Evolutionary conservation across 2,113 vertebrate species (phyloP), one percentile per base, ranked within the genome.

Genomic region (Paracanthobrama guichenoti): DNA sequence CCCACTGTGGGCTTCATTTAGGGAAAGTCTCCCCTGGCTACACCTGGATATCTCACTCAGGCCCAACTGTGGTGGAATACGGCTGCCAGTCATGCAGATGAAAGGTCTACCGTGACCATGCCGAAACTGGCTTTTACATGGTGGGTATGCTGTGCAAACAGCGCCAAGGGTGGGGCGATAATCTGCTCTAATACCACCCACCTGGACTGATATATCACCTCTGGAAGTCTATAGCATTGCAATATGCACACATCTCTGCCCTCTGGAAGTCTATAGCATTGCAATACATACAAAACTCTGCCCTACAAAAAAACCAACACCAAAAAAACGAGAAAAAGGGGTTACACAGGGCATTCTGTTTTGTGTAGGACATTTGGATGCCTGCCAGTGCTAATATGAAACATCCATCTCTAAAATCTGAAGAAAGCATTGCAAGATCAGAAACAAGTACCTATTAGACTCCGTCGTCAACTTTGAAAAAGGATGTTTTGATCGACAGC

Each of bases 101-200:
- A 85, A 86, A 84, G 9, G 72, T 81, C 35, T n/a, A 64, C 73
- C 18, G 16, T 77, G 85, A 83, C 88, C 81, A 28, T 55, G 57
- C 82, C 60, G 22, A 88, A 88, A 84, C 78, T 42, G 48, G 84
- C 84, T 87, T 86, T 84, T 84, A 82, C 44, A 60, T 39, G 59
- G 53, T 67, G 73, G 42, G 42, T 77, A 78, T 82, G 79, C 77
- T 79, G 79, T 74, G 64, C 44, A 69, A 44, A 28, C 46, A 42
- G 73, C 46, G 81, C 85, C 73, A 86, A 66, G 60, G 22, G 35
- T 71, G 46, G 82, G 64, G 44, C 26, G 84, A 85, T 87, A 87
- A 90, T 90, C 86, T 87, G 60, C 79, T 80, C 69, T 87, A 87
- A 80, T 84, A 77, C 86, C 59, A 24, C 67, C 28, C 62, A 62